Conservation (phyloP, 2,113 vertebrate genomes). For the Paraplagusia blochii region DNA sequence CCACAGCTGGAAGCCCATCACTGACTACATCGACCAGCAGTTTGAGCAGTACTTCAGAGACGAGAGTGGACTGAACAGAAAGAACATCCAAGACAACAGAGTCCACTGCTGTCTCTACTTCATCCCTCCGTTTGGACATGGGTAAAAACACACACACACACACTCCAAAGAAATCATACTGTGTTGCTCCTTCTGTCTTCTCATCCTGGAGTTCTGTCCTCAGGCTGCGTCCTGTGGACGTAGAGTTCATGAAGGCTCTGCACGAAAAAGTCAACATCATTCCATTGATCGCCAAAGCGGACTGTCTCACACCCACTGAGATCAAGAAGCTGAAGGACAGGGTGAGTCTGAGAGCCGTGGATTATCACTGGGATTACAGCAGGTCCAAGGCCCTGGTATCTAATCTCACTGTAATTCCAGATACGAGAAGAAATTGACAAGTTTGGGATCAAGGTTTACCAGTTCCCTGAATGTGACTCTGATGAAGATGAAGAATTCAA, state of each 20-base stretch:
- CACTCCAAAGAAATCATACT: slow-evolving; percentile 3
- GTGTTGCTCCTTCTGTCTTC: too few species aligned
- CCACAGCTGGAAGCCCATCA: slow-evolving; percentile 94
- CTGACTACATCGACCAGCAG: slow-evolving; percentile 97
- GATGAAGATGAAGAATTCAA: slow-evolving; percentile 96
- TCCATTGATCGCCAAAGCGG: slow-evolving; percentile 93
- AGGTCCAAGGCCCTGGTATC: too few species aligned
- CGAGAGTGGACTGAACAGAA: slow-evolving; percentile 94
- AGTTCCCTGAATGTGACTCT: slow-evolving; percentile 94
- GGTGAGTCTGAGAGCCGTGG: slow-evolving; percentile 72
- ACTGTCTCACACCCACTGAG: slow-evolving; percentile 91
- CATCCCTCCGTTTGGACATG: slow-evolving; percentile 94
- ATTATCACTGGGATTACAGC: too few species aligned
- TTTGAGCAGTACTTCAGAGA: slow-evolving; percentile 98
- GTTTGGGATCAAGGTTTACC: slow-evolving; percentile 94
- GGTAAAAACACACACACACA: slow-evolving; percentile 71
- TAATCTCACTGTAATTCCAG: slow-evolving; percentile 56
- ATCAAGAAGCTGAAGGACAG: slow-evolving; percentile 96
- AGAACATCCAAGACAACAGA: slow-evolving; percentile 97
- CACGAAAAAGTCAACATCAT: slow-evolving; percentile 98
- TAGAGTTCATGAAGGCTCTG: slow-evolving; percentile 97
- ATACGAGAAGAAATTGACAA: slow-evolving; percentile 94
- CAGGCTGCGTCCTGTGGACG: slow-evolving; percentile 93
- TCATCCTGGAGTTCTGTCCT: slow-evolving; percentile 4
- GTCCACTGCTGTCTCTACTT: slow-evolving; percentile 99